A percentile compares a stretch with the other conserved stretches of the same genome.
phyloP scores from a whole-genome alignment of 1,140 invertebrate species.

The Drosophila setifemur region DNA sequence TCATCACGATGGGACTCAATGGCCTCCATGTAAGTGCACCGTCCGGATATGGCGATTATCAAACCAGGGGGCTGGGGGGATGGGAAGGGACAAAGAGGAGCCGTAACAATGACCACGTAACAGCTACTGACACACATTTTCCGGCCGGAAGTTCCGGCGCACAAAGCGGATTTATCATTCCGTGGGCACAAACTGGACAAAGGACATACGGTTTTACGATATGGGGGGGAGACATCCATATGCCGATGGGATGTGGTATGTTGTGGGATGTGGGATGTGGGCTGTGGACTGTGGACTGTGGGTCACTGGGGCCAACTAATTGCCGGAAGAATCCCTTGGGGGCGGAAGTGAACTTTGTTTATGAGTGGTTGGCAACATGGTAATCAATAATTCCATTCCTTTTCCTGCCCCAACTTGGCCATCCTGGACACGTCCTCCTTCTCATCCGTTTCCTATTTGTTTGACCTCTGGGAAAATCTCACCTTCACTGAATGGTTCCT shows the following conservation, averaged over 20 bases:
- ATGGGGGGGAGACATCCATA: background rate
- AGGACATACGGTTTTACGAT: background rate
- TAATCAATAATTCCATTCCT: constrained; percentile 26
- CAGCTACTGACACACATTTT: constrained; percentile 34
- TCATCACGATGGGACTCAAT: constrained; percentile 90
- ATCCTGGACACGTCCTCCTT: no score
- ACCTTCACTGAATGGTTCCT: no score
- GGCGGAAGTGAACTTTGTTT: constrained; percentile 31
- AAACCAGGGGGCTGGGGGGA: background rate
- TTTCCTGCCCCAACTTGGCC: no score
- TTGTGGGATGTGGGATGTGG: background rate
- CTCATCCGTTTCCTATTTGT: no score
- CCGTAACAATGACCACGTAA: constrained; percentile 11
- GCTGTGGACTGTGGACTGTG: constrained; percentile 1
- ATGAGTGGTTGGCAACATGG: constrained; percentile 27
- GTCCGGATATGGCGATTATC: constrained; percentile 37
- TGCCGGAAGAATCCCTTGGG: constrained; percentile 7
- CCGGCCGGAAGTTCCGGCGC: constrained; percentile 36
- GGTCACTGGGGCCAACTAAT: constrained; percentile 16
- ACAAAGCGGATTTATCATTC: constrained; percentile 42
- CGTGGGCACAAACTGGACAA: constrained; percentile 5
- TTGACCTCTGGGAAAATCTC: no score
- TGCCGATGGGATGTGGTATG: background rate
- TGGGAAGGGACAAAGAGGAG: background rate
- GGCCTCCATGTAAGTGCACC: constrained; percentile 90